Conservation (phyloP, 2,113 vertebrate species). For the Ifrita kowaldi region DNA sequence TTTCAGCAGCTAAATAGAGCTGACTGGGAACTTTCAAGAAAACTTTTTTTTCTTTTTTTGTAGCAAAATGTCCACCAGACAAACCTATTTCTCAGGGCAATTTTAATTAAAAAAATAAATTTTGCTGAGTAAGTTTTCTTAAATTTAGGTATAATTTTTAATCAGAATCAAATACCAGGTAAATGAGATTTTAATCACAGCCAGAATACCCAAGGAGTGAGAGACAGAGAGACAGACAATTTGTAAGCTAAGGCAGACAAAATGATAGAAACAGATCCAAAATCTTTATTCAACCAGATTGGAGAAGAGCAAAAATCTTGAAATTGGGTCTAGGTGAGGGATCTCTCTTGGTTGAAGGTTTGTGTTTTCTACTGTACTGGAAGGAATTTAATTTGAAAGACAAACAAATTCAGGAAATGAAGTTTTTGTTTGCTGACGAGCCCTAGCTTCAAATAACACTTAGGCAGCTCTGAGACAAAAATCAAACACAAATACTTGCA, state of each 20-base stretch:
- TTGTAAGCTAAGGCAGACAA: not conserved
- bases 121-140: not conserved
- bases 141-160: not conserved
- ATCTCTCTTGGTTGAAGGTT: not conserved
- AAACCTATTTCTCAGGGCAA: not conserved
- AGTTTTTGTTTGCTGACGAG: not conserved
- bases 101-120: not conserved
- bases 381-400: not conserved
- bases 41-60: not conserved
- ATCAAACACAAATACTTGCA: not conserved
- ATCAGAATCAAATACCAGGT: not conserved
- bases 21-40: not conserved
- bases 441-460: not conserved
- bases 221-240: not conserved
- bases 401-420: not conserved
- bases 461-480: conserved; percentile 1
- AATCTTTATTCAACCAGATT: not conserved
- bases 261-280: not conserved
- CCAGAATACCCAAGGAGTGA: not conserved
- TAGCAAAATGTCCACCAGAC: not conserved
- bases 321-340: not conserved
- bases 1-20: not conserved
- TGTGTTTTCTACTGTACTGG: not conserved
- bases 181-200: not conserved
- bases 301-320: not conserved